phyloP scores from a whole-genome alignment of 2,113 vertebrate genomes.

The Brachyistius frenatus region DNA sequence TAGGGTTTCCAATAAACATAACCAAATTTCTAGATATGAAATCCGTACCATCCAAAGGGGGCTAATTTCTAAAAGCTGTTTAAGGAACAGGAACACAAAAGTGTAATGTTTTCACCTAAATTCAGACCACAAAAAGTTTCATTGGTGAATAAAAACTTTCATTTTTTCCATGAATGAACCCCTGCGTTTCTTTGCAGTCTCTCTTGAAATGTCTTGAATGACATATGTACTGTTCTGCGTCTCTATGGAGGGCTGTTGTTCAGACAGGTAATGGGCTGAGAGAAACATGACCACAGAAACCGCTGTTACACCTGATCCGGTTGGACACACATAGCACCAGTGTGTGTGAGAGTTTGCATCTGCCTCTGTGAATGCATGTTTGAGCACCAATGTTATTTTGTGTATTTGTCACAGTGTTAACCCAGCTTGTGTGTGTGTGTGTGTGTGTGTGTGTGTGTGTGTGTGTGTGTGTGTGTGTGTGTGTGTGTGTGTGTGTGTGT shows the following conservation, averaged over 20 bases:
- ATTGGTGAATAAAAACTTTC: no score
- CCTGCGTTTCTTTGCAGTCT: neutral
- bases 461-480: no score
- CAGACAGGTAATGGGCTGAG: constrained; percentile 75
- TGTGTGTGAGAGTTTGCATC: constrained; percentile 24
- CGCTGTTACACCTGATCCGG: constrained; percentile 58
- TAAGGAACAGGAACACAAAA: no score
- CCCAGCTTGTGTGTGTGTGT: neutral
- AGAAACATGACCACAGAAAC: constrained; percentile 68
- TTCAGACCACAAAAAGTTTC: no score
- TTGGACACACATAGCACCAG: constrained; percentile 43
- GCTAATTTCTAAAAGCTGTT: no score
- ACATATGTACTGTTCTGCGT: constrained; percentile 40
- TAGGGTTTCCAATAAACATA: no score
- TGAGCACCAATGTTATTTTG: neutral
- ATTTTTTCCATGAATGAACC: neutral
- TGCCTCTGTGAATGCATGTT: constrained; percentile 1
- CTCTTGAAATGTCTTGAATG: constrained; percentile 30
- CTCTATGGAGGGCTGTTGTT: constrained; percentile 61
- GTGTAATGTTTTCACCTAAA: no score
- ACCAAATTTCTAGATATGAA: no score
- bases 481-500: constrained; percentile 13
- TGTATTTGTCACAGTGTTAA: constrained; percentile 4
- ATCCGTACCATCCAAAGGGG: no score
- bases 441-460: neutral